Conservation (phyloP, 2,113 vertebrate species). For the Melanerpes aurifrons region DNA sequence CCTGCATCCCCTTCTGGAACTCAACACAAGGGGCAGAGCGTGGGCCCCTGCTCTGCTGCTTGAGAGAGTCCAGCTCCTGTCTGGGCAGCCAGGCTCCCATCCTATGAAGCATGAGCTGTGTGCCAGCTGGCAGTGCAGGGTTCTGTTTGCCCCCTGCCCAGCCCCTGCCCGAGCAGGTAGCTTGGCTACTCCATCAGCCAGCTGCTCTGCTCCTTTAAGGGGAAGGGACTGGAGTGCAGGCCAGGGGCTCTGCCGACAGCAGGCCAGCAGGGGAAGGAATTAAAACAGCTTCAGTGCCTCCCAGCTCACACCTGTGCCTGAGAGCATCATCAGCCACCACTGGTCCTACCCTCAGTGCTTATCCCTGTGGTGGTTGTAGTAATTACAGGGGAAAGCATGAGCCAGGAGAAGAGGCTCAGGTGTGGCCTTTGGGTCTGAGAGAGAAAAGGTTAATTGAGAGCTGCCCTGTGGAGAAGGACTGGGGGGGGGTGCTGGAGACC, state of each 20-base stretch:
- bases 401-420: neutral
- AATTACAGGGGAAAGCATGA: neutral
- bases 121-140: neutral
- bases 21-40: too few species aligned
- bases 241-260: slow-evolving; percentile 30
- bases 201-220: slow-evolving; percentile 41
- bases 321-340: neutral
- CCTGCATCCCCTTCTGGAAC: neutral
- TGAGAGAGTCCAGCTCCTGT: neutral
- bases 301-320: neutral
- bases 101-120: neutral
- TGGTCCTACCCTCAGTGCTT: neutral
- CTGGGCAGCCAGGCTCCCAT: neutral
- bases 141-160: neutral
- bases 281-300: neutral
- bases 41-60: neutral
- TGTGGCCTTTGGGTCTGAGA: neutral
- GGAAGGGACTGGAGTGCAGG: neutral
- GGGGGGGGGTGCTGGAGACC: too few species aligned
- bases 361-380: neutral
- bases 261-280: neutral
- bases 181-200: slow-evolving; percentile 13
- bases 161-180: neutral
- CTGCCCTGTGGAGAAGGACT: neutral
- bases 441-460: neutral